Evolutionary conservation across 2,888 invertebrate species (phyloP), one percentile per base, ranked within the genome.

Genomic region (Cancer borealis): DNA sequence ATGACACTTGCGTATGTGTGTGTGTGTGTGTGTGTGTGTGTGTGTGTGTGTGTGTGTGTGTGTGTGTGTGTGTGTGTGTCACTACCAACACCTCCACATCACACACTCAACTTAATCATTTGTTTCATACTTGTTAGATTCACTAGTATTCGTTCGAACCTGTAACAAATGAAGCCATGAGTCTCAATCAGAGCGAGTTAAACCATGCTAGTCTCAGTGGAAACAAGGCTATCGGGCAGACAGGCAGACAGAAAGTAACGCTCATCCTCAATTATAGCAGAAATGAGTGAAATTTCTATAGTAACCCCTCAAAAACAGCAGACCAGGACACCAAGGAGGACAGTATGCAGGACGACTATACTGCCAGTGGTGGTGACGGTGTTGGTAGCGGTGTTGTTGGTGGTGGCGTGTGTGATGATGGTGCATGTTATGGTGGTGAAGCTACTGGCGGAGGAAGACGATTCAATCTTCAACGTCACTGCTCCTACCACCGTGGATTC

Each of bases 281-380:
- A 66, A 21, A 84, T 84, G 84, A 84, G 84, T 84, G 39, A 84
- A 14, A 3, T 3, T 2, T 3, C 84, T 12, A 84, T 39, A 30
- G 2, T 0, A 39, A 30, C 14, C 17, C 14, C 26, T 26, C n/a
- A 60, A 60, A 17, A 3, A 17, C 17, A 60, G 26, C 8, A 21
- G 8, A 26, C 1, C 4, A 73, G 26, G 6, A n/a, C n/a, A 5
- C 54, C 0, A 0, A n/a, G 73, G 84, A 84, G 5, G 17, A 39
- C 39, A 10, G 3, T 17, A 39, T 84, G 84, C 26, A 30, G 84
- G 5, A 39, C 39, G 10, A n/a, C n/a, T 14, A 14, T 84, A 5
- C 30, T 84, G 12, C 84, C 84, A 8, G 84, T 84, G 84, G 12
- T 84, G 39, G 84, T 84, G 84, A 84, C 84, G 39, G 84, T 30